Percentiles rank a stretch among this genome's conserved stretches.
Conservation (phyloP, 2,113 vertebrate genomes). For the Cinclus cinclus region DNA sequence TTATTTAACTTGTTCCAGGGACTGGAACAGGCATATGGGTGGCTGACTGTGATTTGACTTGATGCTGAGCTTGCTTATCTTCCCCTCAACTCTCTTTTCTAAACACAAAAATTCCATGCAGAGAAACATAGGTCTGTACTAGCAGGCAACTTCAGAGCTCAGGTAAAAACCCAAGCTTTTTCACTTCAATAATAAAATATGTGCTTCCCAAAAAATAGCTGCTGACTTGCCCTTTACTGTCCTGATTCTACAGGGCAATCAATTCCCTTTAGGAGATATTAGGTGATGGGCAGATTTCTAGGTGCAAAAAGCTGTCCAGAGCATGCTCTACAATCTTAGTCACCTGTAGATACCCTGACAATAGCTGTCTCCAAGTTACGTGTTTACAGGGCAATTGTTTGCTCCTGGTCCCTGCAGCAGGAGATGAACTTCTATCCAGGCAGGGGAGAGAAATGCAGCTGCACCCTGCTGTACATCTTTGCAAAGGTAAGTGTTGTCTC, state of each 20-base stretch:
- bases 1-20: neutral
- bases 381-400: neutral
- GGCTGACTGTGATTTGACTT: neutral
- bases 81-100: neutral
- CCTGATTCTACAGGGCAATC: neutral
- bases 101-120: neutral
- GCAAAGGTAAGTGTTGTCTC: neutral
- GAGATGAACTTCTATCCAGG: neutral
- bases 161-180: neutral
- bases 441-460: neutral
- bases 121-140: neutral
- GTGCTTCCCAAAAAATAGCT: neutral
- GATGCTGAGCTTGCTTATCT: neutral
- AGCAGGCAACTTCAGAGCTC: neutral
- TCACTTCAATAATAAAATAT: neutral
- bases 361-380: neutral
- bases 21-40: neutral
- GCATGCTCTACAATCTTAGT: rapidly evolving
- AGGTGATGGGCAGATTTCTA: neutral
- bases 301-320: neutral
- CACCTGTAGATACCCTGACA: neutral
- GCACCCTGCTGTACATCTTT: neutral
- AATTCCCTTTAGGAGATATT: neutral
- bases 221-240: neutral
- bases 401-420: neutral